These are phyloP conservation scores for Zelleria hepariella DNA, from an alignment of 2,888 invertebrate species.

Conservation along the genomic window DNA sequence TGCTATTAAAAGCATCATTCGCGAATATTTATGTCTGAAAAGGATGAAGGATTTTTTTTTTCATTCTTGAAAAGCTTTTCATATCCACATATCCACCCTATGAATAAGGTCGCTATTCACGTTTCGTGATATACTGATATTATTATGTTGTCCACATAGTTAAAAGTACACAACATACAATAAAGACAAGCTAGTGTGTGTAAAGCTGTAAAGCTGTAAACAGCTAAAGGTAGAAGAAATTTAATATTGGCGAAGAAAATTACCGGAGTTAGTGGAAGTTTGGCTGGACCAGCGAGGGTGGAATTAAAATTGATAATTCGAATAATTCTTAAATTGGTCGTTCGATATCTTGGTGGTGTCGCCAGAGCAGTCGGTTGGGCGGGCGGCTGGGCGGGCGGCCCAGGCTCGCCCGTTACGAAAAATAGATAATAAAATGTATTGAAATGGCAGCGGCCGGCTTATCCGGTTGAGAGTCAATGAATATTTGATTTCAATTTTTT, in stretches of 20 bases:
- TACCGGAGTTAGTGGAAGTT: not conserved
- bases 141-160: not conserved
- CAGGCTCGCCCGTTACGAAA: conserved; percentile 34
- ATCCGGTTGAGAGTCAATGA: conserved; percentile 72
- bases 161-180: not conserved
- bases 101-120: conserved; percentile 53
- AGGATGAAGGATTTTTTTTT: conserved; percentile 55
- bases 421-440: conserved; percentile 72
- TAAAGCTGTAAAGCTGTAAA: too few relatives aligned
- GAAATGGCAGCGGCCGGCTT: conserved; percentile 69
- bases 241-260: not conserved
- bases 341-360: conserved; percentile 28
- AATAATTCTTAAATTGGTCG: conserved; percentile 22
- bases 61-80: not conserved
- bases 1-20: conserved; percentile 70
- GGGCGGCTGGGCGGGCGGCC: conserved; percentile 19
- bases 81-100: conserved; percentile 22
- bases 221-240: not conserved
- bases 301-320: conserved; percentile 26
- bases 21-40: conserved; percentile 68
- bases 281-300: not conserved
- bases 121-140: conserved; percentile 36
- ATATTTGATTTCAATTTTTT: conserved; percentile 73
- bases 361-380: too few relatives aligned
- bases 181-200: too few relatives aligned